Base-by-base conservation (phyloP, 2,888 invertebrate genomes). In the Molorchus minor region DNA sequence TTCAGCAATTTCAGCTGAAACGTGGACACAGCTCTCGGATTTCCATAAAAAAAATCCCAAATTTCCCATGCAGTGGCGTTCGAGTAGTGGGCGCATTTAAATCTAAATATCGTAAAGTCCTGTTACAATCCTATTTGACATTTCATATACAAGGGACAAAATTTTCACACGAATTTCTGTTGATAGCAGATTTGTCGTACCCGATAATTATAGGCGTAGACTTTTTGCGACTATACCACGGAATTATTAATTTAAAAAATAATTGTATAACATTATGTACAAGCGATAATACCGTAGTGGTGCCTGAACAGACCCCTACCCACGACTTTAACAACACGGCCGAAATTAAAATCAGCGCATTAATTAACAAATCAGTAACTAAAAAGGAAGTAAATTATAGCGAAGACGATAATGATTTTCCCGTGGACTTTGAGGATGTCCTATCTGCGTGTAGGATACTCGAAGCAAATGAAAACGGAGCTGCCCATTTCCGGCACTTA, bases 111-210 rank as follows among this genome's bases (percentile, higher is more conserved):
- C n/a, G 51, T 8, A 8, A 40, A n/a, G 52, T 57, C 3, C 35
- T 3, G 25, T 38, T 41, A 12, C 59, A 62, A 46, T 38, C 51
- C 4, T 43, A 35, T 8, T 2, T 64, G 5, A 2, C 53, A 21
- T 58, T 62, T 43, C 49, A 29, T 8, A 62, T 59, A 7, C 12
- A 8, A 25, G 25, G 41, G 10, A 12, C 25, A 30, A 16, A 36
- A 19, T 36, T 62, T 25, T n/a, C 10, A n/a, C 47, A 59, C 15
- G 62, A 64, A 62, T 64, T 64, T 59, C 44, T 59, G 17, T 12
- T 51, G 5, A 56, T 62, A 25, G 40, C 56, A 7, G 64, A 56
- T 40, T 33, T 64, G 13, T 35, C 16, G 1, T 53, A 46, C 17
- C 56, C 58, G 8, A 19, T 61, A 17, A 61, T 61, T 20, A 51